These are phyloP conservation scores for Entelurus aequoreus DNA, from an alignment of 2,113 vertebrate genomes.

Conservation along the genomic window DNA sequence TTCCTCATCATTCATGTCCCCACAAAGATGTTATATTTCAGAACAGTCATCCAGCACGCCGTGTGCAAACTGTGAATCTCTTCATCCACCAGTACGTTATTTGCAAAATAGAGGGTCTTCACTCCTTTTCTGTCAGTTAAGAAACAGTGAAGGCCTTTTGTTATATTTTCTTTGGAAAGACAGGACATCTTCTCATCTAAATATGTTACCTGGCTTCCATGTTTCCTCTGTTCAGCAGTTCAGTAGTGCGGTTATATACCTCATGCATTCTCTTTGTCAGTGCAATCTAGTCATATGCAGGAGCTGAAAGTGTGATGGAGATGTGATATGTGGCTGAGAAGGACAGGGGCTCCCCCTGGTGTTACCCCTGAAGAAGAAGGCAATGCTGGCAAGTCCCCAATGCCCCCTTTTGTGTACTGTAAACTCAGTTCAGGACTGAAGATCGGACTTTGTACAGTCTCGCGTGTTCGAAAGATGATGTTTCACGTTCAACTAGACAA, in stretches of 20 bases:
- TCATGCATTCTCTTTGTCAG: constrained; percentile 37
- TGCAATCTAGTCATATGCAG: constrained; percentile 31
- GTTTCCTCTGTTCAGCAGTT: constrained; percentile 20
- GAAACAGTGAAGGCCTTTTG: constrained; percentile 6
- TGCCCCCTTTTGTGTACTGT: constrained; percentile 28
- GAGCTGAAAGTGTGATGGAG: constrained; percentile 44
- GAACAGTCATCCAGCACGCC: neutral
- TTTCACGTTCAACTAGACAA: constrained; percentile 38
- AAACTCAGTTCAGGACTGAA: constrained; percentile 44
- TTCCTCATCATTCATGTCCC: constrained; percentile 26
- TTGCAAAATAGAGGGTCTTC: constrained; percentile 6
- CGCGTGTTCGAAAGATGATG: constrained; percentile 16
- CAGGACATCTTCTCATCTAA: constrained; percentile 12
- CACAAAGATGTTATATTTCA: constrained; percentile 25
- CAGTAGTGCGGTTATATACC: constrained; percentile 34
- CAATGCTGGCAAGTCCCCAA: constrained; percentile 43
- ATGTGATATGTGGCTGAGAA: constrained; percentile 18
- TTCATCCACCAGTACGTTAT: constrained; percentile 10
- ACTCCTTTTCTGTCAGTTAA: neutral
- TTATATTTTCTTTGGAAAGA: constrained; percentile 7
- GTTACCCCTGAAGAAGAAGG: constrained; percentile 49
- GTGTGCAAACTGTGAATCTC: constrained; percentile 41
- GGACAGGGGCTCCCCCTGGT: constrained; percentile 29
- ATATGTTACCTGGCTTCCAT: constrained; percentile 4
- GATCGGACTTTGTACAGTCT: constrained; percentile 36